A percentile compares a stretch with the other conserved stretches of the same genome.
These are phyloP conservation scores for Augochlorella aurata DNA, from an alignment of 2,888 invertebrate species.

Conservation along the genomic window DNA sequence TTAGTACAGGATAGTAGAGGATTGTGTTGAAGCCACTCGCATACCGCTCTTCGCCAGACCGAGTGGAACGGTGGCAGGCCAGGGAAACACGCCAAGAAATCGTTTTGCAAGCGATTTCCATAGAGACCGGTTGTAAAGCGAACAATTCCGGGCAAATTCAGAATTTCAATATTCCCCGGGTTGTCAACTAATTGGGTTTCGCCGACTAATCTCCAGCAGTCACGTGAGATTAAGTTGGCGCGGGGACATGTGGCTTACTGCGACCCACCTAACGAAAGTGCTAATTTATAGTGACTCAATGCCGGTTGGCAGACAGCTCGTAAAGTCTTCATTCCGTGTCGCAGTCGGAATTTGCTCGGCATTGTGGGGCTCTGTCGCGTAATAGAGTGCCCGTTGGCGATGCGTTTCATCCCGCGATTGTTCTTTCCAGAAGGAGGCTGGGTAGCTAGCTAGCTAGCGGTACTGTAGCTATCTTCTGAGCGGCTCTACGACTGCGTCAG, in stretches of 20 bases:
- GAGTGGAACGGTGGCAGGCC: too few species aligned
- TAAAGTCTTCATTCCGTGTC: constrained; percentile 10
- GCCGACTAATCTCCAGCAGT: neutral
- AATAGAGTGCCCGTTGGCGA: constrained; percentile 52
- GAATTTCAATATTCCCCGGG: constrained; percentile 3
- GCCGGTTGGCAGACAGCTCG: constrained; percentile 5
- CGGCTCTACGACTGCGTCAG: constrained; percentile 5
- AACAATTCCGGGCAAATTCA: neutral
- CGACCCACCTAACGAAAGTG: neutral
- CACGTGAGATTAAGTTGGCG: constrained; percentile 7
- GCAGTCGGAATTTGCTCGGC: constrained; percentile 33
- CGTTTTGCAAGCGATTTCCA: too few species aligned
- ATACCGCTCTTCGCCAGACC: too few species aligned
- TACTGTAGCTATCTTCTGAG: neutral
- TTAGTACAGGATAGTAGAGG: too few species aligned
- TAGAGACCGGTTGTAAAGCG: too few species aligned
- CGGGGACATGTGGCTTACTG: constrained; percentile 5
- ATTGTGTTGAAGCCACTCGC: too few species aligned
- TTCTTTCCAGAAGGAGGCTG: constrained; percentile 43
- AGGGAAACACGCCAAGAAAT: neutral
- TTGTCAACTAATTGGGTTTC: constrained; percentile 4
- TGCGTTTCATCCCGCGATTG: constrained; percentile 46
- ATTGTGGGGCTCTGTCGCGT: constrained; percentile 19
- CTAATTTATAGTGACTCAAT: constrained; percentile 16
- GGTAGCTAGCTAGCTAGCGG: neutral